Evolutionary conservation across 2,888 invertebrate genomes (phyloP).

Genomic region (Macrosiphum euphorbiae): DNA sequence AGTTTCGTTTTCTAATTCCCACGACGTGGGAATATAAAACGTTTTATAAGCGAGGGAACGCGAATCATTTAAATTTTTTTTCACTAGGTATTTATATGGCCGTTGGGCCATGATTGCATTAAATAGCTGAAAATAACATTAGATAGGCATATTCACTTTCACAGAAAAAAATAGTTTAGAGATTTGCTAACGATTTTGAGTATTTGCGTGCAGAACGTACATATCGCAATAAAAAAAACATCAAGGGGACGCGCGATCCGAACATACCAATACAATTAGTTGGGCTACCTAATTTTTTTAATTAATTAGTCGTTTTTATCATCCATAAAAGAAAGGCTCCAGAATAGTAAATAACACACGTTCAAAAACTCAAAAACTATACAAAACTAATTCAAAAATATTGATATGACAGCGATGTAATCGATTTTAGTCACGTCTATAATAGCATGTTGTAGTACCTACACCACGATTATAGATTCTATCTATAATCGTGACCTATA

Average conservation of each 20-base stretch:
- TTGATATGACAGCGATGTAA: neutral
- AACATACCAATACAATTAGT: neutral
- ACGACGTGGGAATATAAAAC: neutral
- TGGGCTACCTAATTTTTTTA: neutral
- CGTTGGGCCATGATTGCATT: neutral
- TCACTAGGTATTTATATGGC: neutral
- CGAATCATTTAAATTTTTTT: neutral
- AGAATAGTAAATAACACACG: neutral
- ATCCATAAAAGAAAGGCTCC: neutral
- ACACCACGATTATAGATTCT: neutral
- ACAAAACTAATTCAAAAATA: neutral
- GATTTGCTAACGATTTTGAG: neutral
- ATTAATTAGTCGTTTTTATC: neutral
- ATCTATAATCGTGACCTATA: too few species aligned
- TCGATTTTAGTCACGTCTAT: neutral
- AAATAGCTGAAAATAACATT: neutral
- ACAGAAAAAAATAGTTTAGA: neutral
- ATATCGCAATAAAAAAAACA: neutral
- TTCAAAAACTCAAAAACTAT: neutral
- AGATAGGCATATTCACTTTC: neutral
- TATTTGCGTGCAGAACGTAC: neutral
- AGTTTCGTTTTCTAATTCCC: neutral
- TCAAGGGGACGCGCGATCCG: neutral
- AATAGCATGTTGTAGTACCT: neutral
- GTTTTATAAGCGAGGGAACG: neutral